phyloP scores from a whole-genome alignment of 2,888 invertebrate species.

The Pharmacophagus antenor region DNA sequence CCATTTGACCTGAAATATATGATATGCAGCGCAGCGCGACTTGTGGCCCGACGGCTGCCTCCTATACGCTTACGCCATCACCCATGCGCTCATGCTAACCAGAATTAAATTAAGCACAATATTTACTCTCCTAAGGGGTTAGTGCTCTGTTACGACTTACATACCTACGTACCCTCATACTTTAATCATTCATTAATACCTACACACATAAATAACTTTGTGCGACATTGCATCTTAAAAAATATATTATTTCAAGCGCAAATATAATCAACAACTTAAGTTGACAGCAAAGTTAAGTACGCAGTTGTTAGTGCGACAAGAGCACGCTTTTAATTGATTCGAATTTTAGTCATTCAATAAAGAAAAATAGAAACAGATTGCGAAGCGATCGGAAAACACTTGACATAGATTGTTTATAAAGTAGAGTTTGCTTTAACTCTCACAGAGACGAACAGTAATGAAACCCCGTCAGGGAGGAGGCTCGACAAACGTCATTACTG shows the following conservation, averaged over 20 bases:
- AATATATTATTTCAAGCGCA: not conserved
- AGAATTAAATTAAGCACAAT: slow-evolving; percentile 80
- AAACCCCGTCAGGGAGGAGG: slow-evolving; percentile 59
- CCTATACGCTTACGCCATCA: slow-evolving; percentile 49
- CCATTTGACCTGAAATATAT: slow-evolving; percentile 74
- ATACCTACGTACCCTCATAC: slow-evolving; percentile 69
- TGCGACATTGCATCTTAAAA: not conserved
- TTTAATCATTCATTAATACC: slow-evolving; percentile 28
- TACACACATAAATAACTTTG: not conserved
- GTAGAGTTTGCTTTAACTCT: slow-evolving; percentile 60
- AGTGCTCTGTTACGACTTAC: slow-evolving; percentile 71
- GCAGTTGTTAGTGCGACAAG: slow-evolving; percentile 47
- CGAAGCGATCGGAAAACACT: slow-evolving; percentile 64
- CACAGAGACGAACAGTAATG: slow-evolving; percentile 66
- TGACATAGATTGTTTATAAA: slow-evolving; percentile 70
- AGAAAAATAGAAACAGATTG: slow-evolving; percentile 62
- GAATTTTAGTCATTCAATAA: slow-evolving; percentile 50
- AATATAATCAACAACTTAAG: slow-evolving; percentile 1
- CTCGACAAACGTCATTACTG: slow-evolving; percentile 78
- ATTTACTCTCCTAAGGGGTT: slow-evolving; percentile 72
- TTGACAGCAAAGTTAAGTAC: slow-evolving; percentile 41
- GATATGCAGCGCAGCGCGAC: slow-evolving; percentile 72
- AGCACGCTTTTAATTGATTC: slow-evolving; percentile 57
- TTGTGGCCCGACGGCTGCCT: slow-evolving; percentile 55
- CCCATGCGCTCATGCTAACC: slow-evolving; percentile 63